Percentiles rank a stretch among this genome's conserved stretches.
Conservation (phyloP, 2,888 invertebrate genomes). For the Monoplex corrugatus region DNA sequence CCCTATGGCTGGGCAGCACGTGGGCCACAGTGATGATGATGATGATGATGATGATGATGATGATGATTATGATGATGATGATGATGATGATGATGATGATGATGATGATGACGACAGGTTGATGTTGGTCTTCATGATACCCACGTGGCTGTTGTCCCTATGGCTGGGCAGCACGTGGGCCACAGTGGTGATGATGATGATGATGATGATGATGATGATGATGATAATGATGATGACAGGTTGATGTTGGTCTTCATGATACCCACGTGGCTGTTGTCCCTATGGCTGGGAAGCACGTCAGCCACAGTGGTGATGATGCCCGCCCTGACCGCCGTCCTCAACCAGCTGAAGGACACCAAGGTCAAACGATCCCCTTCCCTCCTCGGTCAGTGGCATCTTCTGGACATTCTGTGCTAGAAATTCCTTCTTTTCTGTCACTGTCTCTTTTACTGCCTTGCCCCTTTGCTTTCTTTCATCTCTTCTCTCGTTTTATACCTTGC, state of each 20-base stretch:
- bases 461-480: too few relatives aligned
- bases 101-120: background rate
- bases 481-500: too few relatives aligned
- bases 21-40: background rate
- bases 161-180: conserved; percentile 12
- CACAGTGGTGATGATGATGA: conserved; percentile 1
- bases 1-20: conserved; percentile 24
- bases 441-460: too few relatives aligned
- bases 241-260: conserved; percentile 40
- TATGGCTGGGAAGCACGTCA: conserved; percentile 20
- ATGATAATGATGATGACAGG: conserved; percentile 30
- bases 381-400: background rate
- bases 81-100: background rate
- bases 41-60: background rate
- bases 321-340: conserved; percentile 21
- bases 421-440: too few relatives aligned
- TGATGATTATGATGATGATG: conserved; percentile 13
- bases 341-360: conserved; percentile 38
- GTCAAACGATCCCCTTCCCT: conserved; percentile 32
- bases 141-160: background rate
- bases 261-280: conserved; percentile 34
- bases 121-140: background rate
- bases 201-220: conserved; percentile 11
- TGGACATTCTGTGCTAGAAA: too few relatives aligned
- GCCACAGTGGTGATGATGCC: conserved; percentile 7